Base-by-base conservation (phyloP, 1,140 invertebrate genomes). In the Drosophila grimshawi region DNA sequence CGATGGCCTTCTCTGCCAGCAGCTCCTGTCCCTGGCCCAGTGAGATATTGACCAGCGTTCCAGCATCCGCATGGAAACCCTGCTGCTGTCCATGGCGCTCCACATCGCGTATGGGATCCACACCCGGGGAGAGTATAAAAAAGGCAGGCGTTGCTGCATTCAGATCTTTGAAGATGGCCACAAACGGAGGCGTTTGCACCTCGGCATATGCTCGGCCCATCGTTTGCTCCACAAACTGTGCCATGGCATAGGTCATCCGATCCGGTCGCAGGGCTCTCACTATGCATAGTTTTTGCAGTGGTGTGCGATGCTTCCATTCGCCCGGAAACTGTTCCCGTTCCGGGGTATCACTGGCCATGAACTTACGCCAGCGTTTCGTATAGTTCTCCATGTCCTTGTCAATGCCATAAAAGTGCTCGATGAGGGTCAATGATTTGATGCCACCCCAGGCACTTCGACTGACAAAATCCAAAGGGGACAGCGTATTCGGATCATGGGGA, bases 371-470 rank as follows among this genome's bases (percentile, higher is more conserved):
- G 60, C 97, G 92, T 91, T 98, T 99, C 0, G 96, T 95, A 11
- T 97, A 97, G 0, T 97, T 97, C 93, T 98, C 98, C 80, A 99
- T 97, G 91, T 99, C 98, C 76, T 97, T 96, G 91, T 99, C 98
- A 10, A 99, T 94, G 92, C 97, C 97, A 74, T 95, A 95, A 91
- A 98, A 99, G 33, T 97, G 97, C 41, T 97, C 96, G 92, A 97
- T 95, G 49, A 94, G 93, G 2, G 96, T 94, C 35, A 99, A 93
- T 8, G 95, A 95, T 77, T 97, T 96, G 39, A 99, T 96, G 3
- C 97, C 98, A 48, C 98, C 98, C 97, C 97, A 99, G 8, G 95
- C 94, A 30, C 94, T 93, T 86, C 97, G 95, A 6, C 94, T 95
- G 2, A 99, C 93, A 93, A 98, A 99, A 52, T 97, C 95, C 10